These are phyloP conservation scores for Spilarctia lutea DNA, from an alignment of 2,888 invertebrate genomes.

Conservation along the genomic window DNA sequence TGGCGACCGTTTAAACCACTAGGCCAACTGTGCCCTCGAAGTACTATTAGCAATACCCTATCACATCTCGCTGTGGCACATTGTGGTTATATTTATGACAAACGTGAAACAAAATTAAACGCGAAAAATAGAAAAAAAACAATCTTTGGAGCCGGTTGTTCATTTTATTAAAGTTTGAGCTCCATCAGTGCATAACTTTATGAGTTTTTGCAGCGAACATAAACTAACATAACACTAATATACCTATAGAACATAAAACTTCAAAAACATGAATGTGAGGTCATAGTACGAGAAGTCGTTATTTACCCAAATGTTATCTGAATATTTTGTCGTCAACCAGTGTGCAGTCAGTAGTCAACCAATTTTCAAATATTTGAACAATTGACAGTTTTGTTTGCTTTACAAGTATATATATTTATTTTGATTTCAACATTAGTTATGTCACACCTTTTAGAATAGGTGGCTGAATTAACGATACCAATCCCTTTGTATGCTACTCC, in stretches of 20 bases:
- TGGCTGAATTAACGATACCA: background rate
- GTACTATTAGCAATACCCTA: background rate
- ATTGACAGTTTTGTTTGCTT: constrained; percentile 6
- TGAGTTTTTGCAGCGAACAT: no score
- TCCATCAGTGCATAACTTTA: no score
- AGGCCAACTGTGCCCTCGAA: background rate
- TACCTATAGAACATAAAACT: no score
- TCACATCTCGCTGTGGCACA: no score
- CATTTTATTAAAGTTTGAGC: no score
- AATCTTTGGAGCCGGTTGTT: background rate
- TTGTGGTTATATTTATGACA: no score
- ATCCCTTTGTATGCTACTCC: background rate
- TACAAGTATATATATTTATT: constrained; percentile 1
- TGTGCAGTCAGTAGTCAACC: background rate
- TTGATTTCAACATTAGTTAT: background rate
- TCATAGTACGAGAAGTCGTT: constrained; percentile 1
- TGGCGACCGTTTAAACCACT: no score
- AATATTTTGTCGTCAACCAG: constrained; percentile 12
- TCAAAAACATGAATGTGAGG: no score
- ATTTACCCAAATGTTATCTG: constrained; percentile 16
- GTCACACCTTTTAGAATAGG: background rate
- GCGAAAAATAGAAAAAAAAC: no score
- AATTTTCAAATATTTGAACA: constrained; percentile 11
- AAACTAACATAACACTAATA: no score
- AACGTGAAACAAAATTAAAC: no score